Base-by-base conservation (phyloP, 2,797 vertebrate genomes). In the Ambastaia sidthimunki region DNA sequence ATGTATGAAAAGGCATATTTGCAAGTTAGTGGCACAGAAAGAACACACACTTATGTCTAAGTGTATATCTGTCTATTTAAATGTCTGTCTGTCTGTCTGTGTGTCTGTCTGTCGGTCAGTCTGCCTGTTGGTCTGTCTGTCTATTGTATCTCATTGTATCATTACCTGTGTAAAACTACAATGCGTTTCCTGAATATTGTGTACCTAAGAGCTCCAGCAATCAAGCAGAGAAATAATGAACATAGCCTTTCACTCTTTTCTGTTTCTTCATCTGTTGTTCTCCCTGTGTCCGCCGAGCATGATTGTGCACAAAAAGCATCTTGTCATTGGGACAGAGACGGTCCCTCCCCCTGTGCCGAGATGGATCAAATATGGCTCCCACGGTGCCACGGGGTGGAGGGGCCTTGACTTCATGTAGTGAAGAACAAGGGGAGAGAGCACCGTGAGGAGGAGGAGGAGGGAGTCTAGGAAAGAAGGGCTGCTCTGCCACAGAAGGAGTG, bases 401-500 rank as follows among this genome's bases (percentile, higher is more conserved):
- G 85, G 71, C 80, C 76, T 81, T 84, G 82, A 84, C 80, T 83
- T 41, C 7, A 48, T 81, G 76, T 54, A 67, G 52, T 15, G 52
- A 66, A 69, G 48, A 74, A 74, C n/a, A 60, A 81, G 63, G n/a
- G 48, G 59, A 65, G 54, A 80, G 68, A 28, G 75, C 73, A 70
- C 25, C 12, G 59, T n/a, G 31, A 47, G 69, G 76, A 19, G 70
- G 34, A 48, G 74, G 68, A 71, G 37, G 71, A 50, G 67, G 55
- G 67, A 37, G 74, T 74, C 34, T 60, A 60, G 63, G 65, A 28
- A 66, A 60, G 78, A 71, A 74, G 59, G 82, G 65, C 70, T 25
- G 72, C 73, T 73, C 48, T 77, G 82, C 80, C 55, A 84, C 81
- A 75, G 85, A 84, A 86, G 80, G 83, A 86, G 85, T 80, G 86